phyloP scores from a whole-genome alignment of 2,113 vertebrate genomes.

The Tautogolabrus adspersus region DNA sequence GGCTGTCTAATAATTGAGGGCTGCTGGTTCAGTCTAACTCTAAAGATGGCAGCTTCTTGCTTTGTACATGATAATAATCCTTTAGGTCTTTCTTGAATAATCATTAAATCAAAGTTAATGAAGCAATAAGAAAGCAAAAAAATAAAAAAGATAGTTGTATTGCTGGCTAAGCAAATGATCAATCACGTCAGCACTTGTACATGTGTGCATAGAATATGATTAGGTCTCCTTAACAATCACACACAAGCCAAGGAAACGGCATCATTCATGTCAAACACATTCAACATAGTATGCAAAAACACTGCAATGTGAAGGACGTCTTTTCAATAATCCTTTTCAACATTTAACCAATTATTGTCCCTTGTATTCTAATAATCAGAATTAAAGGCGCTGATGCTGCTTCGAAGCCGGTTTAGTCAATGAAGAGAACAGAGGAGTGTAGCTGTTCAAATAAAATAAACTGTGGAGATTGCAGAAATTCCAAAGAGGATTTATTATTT shows the following conservation, averaged over 20 bases:
- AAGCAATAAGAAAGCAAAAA: neutral
- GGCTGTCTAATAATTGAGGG: constrained; percentile 20
- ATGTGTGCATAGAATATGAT: constrained; percentile 2
- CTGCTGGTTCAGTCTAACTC: constrained; percentile 6
- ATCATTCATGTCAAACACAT: neutral
- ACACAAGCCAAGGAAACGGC: neutral
- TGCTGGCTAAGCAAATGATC: constrained; percentile 27
- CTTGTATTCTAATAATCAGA: constrained; percentile 14
- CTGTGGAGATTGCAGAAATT: neutral
- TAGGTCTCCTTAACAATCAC: neutral
- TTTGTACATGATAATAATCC: neutral
- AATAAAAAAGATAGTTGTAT: neutral
- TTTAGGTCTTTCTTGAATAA: neutral
- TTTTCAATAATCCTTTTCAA: constrained; percentile 6
- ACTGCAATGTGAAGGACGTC: neutral
- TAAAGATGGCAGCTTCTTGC: constrained; percentile 8
- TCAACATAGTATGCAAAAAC: constrained; percentile 1
- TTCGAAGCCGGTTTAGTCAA: constrained; percentile 3
- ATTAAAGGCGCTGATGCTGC: constrained; percentile 27
- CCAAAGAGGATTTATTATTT: constrained; percentile 11
- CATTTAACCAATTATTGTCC: neutral
- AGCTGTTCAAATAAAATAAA: neutral
- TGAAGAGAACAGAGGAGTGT: constrained; percentile 28
- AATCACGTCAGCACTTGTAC: neutral
- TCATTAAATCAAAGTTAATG: neutral